Percentiles rank a stretch among this genome's conserved stretches.
These are phyloP conservation scores for Sycophila sp. DNA, from an alignment of 1,140 invertebrate species.

Conservation along the genomic window DNA sequence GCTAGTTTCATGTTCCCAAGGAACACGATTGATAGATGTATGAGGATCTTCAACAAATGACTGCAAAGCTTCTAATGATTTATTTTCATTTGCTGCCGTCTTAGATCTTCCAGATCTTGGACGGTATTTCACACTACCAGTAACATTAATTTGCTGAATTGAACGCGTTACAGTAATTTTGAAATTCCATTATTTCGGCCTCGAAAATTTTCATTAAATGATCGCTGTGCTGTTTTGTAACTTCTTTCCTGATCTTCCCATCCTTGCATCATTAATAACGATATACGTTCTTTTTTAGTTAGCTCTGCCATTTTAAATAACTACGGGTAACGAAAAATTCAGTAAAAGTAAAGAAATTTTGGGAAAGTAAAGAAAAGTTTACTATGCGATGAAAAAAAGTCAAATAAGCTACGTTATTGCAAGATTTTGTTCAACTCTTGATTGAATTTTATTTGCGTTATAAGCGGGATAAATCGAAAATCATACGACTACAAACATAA, in stretches of 20 bases:
- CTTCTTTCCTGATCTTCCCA: not conserved
- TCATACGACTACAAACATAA: too few species aligned
- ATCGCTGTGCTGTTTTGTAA: not conserved
- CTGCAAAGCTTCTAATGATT: not conserved
- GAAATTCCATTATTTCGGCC: not conserved
- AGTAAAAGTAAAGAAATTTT: too few species aligned
- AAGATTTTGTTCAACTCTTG: too few species aligned
- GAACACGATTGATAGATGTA: not conserved
- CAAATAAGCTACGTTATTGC: too few species aligned
- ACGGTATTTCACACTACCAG: not conserved
- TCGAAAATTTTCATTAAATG: constrained; percentile 9
- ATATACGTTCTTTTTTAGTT: not conserved
- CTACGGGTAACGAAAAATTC: too few species aligned
- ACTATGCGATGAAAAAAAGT: too few species aligned
- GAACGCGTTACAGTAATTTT: not conserved
- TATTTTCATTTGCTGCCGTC: constrained; percentile 17
- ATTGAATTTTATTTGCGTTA: too few species aligned
- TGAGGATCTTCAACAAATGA: constrained; percentile 2
- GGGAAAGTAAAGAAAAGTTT: too few species aligned
- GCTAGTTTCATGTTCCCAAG: not conserved
- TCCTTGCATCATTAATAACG: too few species aligned
- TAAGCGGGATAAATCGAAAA: too few species aligned
- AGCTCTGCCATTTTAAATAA: not conserved
- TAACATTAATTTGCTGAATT: not conserved
- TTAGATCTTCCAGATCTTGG: constrained; percentile 19